Base-by-base conservation (phyloP, 2,888 invertebrate genomes). In the Pediacus dermestoides region DNA sequence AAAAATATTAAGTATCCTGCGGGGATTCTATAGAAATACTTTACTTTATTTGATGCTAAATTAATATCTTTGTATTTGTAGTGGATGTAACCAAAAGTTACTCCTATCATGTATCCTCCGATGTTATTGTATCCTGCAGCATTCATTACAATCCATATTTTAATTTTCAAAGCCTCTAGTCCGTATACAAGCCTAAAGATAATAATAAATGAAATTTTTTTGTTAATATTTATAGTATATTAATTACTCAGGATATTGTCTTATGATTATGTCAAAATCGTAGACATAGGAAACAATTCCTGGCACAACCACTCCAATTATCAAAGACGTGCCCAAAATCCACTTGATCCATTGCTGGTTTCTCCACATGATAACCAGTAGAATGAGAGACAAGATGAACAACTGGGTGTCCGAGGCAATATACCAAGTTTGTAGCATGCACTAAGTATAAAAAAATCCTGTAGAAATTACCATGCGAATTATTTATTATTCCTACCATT, bases 391-490 rank as follows among this genome's bases (percentile, higher is more conserved):
- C 12, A 52, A 9, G 23, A 51, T 32, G 41, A 57, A 61, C 18
- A 57, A 31, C 31, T 60, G 60, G 1, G 49, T 54, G 25, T 61
- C 61, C 3, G 50, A 35, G n/a, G 56, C 52, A 16, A 58, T 31
- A 42, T 55, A 61, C 61, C 61, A 57, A 3, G 50, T 49, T 26
- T 57, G 57, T 34, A 49, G 51, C 18, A 56, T 22, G 33, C 57
- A 57, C 57, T 57, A 22, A 23, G n/a, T n/a, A n/a, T n/a, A n/a
- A n/a, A n/a, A n/a, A n/a, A n/a, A n/a, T n/a, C n/a, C n/a, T n/a
- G n/a, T n/a, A n/a, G n/a, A n/a, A n/a, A n/a, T n/a, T n/a, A n/a
- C n/a, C n/a, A n/a, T n/a, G n/a, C n/a, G n/a, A n/a, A n/a, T n/a
- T n/a, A n/a, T n/a, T n/a, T n/a, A 9, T 9, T 7, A 10, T 10